phyloP scores from a whole-genome alignment of 2,888 invertebrate genomes.

The Lasioglossum marginatum region DNA sequence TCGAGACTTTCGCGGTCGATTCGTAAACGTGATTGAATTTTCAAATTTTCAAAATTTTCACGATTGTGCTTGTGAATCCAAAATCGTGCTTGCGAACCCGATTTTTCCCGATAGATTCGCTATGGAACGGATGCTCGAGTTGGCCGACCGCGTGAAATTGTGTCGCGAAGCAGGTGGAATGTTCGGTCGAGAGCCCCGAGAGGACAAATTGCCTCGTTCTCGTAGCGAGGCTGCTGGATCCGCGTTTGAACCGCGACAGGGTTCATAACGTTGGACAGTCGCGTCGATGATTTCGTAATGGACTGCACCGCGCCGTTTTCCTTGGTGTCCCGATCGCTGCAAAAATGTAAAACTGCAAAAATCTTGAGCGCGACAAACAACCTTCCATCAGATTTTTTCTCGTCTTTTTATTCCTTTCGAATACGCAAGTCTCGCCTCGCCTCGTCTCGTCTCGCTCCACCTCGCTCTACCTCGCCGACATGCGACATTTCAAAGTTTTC shows the following conservation, averaged over 20 bases:
- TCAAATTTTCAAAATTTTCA: neutral
- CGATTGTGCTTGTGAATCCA: too few species aligned
- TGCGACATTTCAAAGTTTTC: slow-evolving; percentile 9
- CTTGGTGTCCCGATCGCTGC: neutral
- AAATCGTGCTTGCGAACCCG: neutral
- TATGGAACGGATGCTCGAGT: neutral
- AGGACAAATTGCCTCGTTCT: neutral
- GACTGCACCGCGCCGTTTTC: neutral
- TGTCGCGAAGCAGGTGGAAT: neutral
- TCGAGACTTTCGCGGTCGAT: slow-evolving; percentile 5
- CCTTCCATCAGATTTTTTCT: slow-evolving; percentile 15
- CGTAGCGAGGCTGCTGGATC: neutral
- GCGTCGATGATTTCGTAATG: slow-evolving; percentile 32
- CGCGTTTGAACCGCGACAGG: slow-evolving; percentile 9
- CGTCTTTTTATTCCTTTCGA: slow-evolving; percentile 18
- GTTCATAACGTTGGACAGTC: neutral
- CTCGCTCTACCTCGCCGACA: neutral
- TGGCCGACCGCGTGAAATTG: neutral
- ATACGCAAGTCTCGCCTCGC: neutral
- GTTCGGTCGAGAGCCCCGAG: neutral
- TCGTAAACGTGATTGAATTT: neutral
- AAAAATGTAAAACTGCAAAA: slow-evolving; percentile 15
- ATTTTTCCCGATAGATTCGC: neutral
- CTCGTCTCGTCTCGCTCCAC: neutral
- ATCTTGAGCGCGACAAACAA: slow-evolving; percentile 20